A percentile compares a stretch with the other conserved stretches of the same genome.
Conservation (phyloP, 2,113 vertebrate species). For the Cryptoleucopteryx plumbea region DNA sequence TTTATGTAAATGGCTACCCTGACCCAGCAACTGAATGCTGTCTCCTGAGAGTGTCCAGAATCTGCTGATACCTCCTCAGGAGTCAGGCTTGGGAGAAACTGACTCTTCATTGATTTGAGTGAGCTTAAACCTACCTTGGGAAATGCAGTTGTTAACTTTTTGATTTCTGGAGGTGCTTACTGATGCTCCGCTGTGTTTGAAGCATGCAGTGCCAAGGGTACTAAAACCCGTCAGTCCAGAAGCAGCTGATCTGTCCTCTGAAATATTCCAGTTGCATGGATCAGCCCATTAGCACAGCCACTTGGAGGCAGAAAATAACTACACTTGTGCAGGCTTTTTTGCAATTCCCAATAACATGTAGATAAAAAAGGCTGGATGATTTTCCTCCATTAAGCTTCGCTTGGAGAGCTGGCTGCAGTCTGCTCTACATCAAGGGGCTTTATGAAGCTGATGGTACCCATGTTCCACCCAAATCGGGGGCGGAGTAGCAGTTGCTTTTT, state of each 20-base stretch:
- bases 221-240: not conserved
- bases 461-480: not conserved
- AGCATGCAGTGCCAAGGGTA: not conserved
- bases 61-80: not conserved
- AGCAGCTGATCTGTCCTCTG: not conserved
- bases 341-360: not conserved
- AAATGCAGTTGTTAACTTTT: not conserved
- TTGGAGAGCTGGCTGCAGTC: not conserved
- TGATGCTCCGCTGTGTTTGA: not conserved
- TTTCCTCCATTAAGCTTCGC: not conserved
- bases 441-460: not conserved
- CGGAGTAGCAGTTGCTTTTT: not conserved
- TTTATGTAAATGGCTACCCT: not conserved
- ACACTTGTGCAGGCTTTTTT: not conserved
- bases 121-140: not conserved
- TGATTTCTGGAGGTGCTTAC: not conserved
- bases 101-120: not conserved
- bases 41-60: not conserved
- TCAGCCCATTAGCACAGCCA: not conserved
- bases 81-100: not conserved
- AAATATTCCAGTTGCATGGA: not conserved
- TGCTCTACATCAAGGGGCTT: not conserved
- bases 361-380: not conserved
- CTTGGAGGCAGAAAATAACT: not conserved
- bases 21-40: accelerated